Base-by-base conservation (phyloP, 2,797 vertebrate genomes). In the Prionace glauca region DNA sequence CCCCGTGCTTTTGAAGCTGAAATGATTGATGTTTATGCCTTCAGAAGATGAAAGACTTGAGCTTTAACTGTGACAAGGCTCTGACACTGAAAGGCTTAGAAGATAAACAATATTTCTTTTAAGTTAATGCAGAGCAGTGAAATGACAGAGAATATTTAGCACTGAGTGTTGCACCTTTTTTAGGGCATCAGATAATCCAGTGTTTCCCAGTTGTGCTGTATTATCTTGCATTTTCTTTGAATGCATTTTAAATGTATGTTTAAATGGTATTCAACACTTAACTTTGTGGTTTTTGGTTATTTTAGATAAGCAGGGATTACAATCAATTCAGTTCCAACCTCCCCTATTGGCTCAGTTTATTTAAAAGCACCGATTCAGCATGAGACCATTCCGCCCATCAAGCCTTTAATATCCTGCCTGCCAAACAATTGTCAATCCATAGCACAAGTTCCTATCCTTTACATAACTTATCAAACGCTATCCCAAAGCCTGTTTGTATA, bases 11-110 rank as follows among this genome's bases (percentile, higher is more conserved):
- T 69, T 92, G 90, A 92, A 92, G 90, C 32, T 69, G 65, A 91
- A 65, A n/a, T 92, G 62, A 92, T 41, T 92, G 90, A 92, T 92
- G 62, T 92, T 24, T 41, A 36, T 24, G 20, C n/a, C 90, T 69
- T 92, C 20, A 36, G n/a, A 41, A 32, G 62, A 92, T 92, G 90
- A 69, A 92, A 92, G 62, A 92, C 90, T 12, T 41, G n/a, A 92
- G 65, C 62, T 41, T 92, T 41, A 92, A 67, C 62, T 36, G 90
- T 92, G 22, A 22, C 32, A 36, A 41, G 65, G 0, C n/a, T 24
- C n/a, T 67, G 90, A 92, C 32, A 92, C n/a, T 11, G n/a, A 92
- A 67, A 69, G n/a, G 32, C 62, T 67, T 41, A 11, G 65, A 29
- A 91, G 60, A 65, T 60, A 65, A 32, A 62, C 29, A 67, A 67